Conservation (phyloP, 2,888 invertebrate genomes). For the Nudaria mundana region DNA sequence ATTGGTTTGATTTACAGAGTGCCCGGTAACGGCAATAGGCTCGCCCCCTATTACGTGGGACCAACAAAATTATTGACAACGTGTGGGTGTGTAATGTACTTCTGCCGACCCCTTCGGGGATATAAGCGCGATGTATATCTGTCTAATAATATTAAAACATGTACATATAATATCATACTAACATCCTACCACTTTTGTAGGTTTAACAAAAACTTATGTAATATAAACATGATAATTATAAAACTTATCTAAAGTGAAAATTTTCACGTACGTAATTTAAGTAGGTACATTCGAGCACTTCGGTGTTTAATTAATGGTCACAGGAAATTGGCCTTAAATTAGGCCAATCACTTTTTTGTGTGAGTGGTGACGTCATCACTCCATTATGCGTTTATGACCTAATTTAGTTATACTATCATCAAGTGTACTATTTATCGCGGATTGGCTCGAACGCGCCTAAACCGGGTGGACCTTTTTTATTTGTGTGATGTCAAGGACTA, state of each 20-base stretch:
- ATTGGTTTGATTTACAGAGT: too few relatives aligned
- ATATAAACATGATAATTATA: background rate
- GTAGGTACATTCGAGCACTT: background rate
- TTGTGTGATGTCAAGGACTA: background rate
- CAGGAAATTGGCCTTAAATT: conserved; percentile 11
- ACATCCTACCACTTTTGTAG: too few relatives aligned
- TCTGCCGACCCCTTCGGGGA: too few relatives aligned
- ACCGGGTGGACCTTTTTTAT: background rate
- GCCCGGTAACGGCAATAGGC: too few relatives aligned
- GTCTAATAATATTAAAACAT: too few relatives aligned
- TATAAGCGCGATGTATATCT: too few relatives aligned
- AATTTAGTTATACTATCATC: conserved; percentile 1
- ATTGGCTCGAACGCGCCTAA: background rate
- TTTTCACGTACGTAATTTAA: conserved; percentile 24
- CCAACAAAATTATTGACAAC: too few relatives aligned
- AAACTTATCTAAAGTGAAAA: conserved; percentile 13
- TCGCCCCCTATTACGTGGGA: too few relatives aligned
- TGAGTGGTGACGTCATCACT: conserved; percentile 1
- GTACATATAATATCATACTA: too few relatives aligned
- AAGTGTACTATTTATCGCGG: background rate
- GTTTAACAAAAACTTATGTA: too few relatives aligned
- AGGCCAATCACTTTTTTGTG: conserved; percentile 7
- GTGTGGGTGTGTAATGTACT: too few relatives aligned
- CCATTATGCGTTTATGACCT: conserved; percentile 1
- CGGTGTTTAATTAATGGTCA: conserved; percentile 6